A percentile compares a stretch with the other conserved stretches of the same genome.
Conservation (phyloP, 2,797 vertebrate genomes). For the Paguma larvata region DNA sequence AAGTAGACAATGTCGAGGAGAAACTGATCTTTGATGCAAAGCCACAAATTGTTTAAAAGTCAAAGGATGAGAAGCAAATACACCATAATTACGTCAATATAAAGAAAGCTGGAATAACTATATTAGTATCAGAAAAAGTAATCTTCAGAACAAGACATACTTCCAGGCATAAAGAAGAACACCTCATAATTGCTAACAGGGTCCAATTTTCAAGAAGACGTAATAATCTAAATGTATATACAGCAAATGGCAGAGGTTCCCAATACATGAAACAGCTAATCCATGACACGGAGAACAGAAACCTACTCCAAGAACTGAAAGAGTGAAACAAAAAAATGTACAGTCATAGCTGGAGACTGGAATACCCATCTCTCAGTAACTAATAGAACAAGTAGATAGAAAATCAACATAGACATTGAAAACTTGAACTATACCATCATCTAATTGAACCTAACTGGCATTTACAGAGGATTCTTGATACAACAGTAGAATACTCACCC, state of each 20-base stretch:
- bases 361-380: neutral
- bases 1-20: neutral
- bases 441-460: neutral
- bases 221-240: neutral
- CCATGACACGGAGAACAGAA: neutral
- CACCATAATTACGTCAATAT: neutral
- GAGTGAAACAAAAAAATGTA: neutral
- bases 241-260: neutral
- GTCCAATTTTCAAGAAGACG: neutral
- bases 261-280: neutral
- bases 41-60: neutral
- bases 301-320: neutral
- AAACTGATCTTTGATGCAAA: neutral
- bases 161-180: neutral
- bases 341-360: neutral
- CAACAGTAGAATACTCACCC: neutral
- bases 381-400: conserved; percentile 14
- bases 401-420: neutral
- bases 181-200: neutral
- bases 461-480: neutral
- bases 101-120: neutral
- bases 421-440: neutral
- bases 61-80: neutral
- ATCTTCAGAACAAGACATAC: neutral
- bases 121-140: neutral